Percentiles rank a stretch among this genome's conserved stretches.
Evolutionary conservation across 1,140 invertebrate genomes (phyloP).

Genomic region (Vollenhovia emeryi): DNA sequence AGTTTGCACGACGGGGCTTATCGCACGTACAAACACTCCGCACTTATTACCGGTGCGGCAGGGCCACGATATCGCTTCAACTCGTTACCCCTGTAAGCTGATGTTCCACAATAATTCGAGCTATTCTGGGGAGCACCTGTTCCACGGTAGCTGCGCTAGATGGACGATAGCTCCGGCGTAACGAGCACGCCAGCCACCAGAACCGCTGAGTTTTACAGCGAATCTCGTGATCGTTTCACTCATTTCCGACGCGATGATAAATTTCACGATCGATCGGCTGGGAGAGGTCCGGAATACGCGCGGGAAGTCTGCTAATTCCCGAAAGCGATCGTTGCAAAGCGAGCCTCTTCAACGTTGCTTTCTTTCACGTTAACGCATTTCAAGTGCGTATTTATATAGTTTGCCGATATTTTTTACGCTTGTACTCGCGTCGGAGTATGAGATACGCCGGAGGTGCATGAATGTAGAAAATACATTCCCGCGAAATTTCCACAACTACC

Average conservation of each 20-base stretch:
- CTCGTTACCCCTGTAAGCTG: conserved; percentile 35
- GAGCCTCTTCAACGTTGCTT: background rate
- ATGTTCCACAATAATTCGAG: conserved; percentile 63
- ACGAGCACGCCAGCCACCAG: conserved; percentile 12
- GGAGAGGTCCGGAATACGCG: background rate
- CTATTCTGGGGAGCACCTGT: conserved; percentile 64
- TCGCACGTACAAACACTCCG: conserved; percentile 63
- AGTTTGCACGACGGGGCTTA: conserved; percentile 58
- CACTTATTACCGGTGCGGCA: conserved; percentile 50
- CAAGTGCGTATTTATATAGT: background rate
- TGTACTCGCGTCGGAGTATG: background rate
- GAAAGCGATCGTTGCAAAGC: background rate
- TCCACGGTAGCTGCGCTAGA: conserved; percentile 44
- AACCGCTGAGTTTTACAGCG: conserved; percentile 19
- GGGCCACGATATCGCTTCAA: conserved; percentile 46
- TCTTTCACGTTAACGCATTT: background rate
- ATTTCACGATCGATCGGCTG: conserved; percentile 8
- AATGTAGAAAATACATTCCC: background rate
- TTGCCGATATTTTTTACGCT: background rate
- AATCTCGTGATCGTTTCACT: conserved; percentile 22
- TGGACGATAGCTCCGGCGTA: conserved; percentile 34
- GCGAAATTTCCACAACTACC: conserved; percentile 2
- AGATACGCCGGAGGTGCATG: background rate
- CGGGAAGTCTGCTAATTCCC: background rate
- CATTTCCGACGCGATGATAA: conserved; percentile 14